phyloP scores from a whole-genome alignment of 2,888 invertebrate genomes.

The Eupithecia centaureata region DNA sequence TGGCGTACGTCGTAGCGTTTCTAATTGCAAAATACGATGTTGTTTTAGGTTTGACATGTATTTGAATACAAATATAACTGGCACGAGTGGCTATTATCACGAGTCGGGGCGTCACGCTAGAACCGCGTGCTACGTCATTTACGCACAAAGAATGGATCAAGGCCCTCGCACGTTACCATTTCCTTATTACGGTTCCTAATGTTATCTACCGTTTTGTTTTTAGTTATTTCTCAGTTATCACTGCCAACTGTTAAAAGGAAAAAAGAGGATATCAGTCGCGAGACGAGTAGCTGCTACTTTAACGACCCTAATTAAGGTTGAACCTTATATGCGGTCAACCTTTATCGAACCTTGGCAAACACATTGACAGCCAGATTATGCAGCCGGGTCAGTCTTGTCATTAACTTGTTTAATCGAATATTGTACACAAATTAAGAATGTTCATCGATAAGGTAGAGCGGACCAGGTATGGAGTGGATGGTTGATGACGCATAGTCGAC shows the following conservation, averaged over 20 bases:
- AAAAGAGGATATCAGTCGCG: not conserved
- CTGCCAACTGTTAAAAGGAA: not conserved
- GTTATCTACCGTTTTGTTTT: constrained; percentile 25
- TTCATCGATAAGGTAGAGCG: constrained; percentile 49
- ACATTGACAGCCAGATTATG: constrained; percentile 54
- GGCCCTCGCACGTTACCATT: constrained; percentile 58
- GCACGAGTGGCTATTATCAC: constrained; percentile 35
- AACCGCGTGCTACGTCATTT: constrained; percentile 73
- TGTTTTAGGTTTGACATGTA: constrained; percentile 7
- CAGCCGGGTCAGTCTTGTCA: constrained; percentile 52
- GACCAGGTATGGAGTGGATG: constrained; percentile 34
- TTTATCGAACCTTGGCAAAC: constrained; percentile 52
- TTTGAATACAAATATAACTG: constrained; percentile 36
- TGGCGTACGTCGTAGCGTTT: not conserved
- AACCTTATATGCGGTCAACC: constrained; percentile 31
- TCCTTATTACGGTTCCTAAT: constrained; percentile 59
- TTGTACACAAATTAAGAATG: constrained; percentile 42
- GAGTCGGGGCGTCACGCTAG: constrained; percentile 58
- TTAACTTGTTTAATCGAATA: constrained; percentile 51
- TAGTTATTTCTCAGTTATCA: constrained; percentile 10
- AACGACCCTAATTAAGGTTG: not conserved
- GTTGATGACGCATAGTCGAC: constrained; percentile 42
- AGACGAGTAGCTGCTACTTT: constrained; percentile 1
- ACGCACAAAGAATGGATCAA: constrained; percentile 59
- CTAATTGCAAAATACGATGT: not conserved